Conservation (phyloP, 2,888 invertebrate genomes). For the Ectropis crepuscularia region DNA sequence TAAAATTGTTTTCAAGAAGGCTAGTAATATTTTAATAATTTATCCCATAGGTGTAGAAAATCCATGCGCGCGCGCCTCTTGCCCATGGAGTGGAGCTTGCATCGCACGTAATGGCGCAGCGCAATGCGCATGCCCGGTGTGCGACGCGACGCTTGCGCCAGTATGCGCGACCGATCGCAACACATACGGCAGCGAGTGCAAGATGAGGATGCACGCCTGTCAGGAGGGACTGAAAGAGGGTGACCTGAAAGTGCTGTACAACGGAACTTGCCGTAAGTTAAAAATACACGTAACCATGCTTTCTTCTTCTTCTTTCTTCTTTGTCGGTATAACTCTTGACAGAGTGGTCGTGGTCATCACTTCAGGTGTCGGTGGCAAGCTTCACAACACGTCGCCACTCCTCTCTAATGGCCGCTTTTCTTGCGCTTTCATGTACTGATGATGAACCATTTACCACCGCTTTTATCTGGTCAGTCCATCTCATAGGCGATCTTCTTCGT, state of each 20-base stretch:
- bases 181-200: constrained; percentile 93
- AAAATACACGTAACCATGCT: no score
- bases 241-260: constrained; percentile 86
- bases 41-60: constrained; percentile 77
- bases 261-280: constrained; percentile 81
- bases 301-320: no score
- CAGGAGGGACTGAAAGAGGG: constrained; percentile 87
- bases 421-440: no score
- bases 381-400: no score
- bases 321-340: no score
- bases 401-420: no score
- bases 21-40: neutral
- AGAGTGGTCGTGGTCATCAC: no score
- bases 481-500: no score
- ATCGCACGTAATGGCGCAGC: constrained; percentile 87
- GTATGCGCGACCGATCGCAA: constrained; percentile 91
- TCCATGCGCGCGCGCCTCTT: constrained; percentile 84
- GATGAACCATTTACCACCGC: no score
- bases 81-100: constrained; percentile 88
- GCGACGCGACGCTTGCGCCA: constrained; percentile 91
- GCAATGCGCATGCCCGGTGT: constrained; percentile 89
- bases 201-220: constrained; percentile 92
- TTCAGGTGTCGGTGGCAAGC: no score
- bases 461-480: no score
- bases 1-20: neutral